These are phyloP conservation scores for Amphiprion ocellaris DNA, from an alignment of 2,113 vertebrate genomes.

Conservation along the genomic window DNA sequence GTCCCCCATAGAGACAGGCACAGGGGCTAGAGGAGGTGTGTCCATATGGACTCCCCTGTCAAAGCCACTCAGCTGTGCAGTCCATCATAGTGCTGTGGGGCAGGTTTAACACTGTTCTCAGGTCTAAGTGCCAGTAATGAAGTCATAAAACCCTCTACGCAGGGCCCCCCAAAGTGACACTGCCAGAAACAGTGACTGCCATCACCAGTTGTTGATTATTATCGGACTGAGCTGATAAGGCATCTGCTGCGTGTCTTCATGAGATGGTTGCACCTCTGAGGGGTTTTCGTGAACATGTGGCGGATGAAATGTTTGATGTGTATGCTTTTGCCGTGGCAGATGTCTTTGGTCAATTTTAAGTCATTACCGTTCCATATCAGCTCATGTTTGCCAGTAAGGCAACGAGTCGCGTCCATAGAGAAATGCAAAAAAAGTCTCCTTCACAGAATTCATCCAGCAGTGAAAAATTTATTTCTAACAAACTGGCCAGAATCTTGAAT, in stretches of 20 bases:
- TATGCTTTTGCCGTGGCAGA: neutral
- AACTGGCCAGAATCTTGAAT: neutral
- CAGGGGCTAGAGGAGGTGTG: conserved; percentile 54
- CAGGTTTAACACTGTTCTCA: conserved; percentile 66
- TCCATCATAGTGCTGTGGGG: conserved; percentile 65
- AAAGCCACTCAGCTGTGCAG: conserved; percentile 60
- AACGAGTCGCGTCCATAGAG: no score
- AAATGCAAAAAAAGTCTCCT: neutral
- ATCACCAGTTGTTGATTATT: conserved; percentile 30
- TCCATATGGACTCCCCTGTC: conserved; percentile 70
- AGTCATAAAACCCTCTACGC: conserved; percentile 63
- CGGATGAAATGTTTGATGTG: neutral
- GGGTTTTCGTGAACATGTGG: neutral
- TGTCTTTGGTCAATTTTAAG: neutral
- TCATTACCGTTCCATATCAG: neutral
- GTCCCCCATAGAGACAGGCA: conserved; percentile 36
- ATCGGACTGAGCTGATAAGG: conserved; percentile 17
- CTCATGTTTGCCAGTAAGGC: neutral
- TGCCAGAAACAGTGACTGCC: conserved; percentile 35
- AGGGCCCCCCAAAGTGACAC: conserved; percentile 34
- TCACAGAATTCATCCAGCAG: neutral
- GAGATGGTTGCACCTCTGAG: neutral
- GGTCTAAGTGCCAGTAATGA: conserved; percentile 71
- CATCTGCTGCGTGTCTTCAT: conserved; percentile 11
- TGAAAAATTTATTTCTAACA: neutral